phyloP scores from a whole-genome alignment of 2,113 vertebrate species.

The Ellobius talpinus region DNA sequence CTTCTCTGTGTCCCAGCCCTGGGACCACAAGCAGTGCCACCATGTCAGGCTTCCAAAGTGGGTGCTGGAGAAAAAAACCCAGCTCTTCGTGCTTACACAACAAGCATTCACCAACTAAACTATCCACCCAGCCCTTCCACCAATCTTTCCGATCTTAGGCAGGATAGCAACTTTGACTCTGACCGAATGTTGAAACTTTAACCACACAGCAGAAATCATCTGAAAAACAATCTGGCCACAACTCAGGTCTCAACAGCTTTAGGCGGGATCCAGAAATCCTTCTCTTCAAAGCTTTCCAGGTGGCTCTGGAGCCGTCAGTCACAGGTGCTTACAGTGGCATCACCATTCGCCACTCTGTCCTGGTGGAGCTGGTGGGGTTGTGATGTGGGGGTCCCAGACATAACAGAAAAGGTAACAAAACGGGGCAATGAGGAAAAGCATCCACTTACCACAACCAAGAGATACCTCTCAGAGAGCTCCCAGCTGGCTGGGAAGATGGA shows the following conservation, averaged over 20 bases:
- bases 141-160: not conserved
- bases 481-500: constrained; percentile 91
- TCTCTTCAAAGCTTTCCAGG: not conserved
- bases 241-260: not conserved
- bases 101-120: not conserved
- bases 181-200: not conserved
- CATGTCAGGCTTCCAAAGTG: not conserved
- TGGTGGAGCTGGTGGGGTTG: not conserved
- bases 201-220: not conserved
- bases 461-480: constrained; percentile 90
- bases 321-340: accelerated
- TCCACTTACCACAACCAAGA: constrained; percentile 92
- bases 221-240: constrained; percentile 1
- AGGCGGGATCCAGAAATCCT: not conserved
- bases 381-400: not conserved
- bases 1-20: not conserved
- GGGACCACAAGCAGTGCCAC: not conserved
- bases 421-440: not conserved
- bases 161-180: not conserved
- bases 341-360: too few species aligned
- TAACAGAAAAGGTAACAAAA: not conserved
- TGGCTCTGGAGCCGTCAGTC: not conserved
- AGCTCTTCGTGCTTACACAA: not conserved
- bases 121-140: not conserved
- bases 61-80: not conserved